These are phyloP conservation scores for Forbesichthys agassizii DNA, from an alignment of 2,113 vertebrate genomes.

Conservation along the genomic window DNA sequence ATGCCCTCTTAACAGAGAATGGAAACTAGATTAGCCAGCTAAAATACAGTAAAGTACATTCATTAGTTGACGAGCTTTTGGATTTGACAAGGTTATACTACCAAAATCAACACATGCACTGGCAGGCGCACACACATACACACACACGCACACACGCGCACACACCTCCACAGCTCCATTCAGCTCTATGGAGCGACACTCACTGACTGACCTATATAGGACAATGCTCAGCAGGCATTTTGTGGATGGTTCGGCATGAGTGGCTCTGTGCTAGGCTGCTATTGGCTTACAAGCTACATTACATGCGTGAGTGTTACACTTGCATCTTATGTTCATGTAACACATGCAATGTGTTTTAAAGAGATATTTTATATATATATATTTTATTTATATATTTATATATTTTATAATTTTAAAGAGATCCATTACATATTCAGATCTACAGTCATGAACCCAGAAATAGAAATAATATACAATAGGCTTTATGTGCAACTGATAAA, in stretches of 20 bases:
- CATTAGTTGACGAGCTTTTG: constrained; percentile 28
- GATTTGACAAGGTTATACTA: constrained; percentile 19
- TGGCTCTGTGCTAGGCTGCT: not conserved
- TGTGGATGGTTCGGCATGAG: not conserved
- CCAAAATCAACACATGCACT: not conserved
- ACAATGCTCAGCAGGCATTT: not conserved
- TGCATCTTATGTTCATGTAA: too few relatives aligned
- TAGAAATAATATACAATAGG: too few relatives aligned
- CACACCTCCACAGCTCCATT: not conserved
- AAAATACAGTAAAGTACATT: constrained; percentile 32
- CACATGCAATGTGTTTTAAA: too few relatives aligned
- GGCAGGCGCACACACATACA: too few relatives aligned
- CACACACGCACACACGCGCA: too few relatives aligned
- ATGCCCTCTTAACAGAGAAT: constrained; percentile 45
- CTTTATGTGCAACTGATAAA: too few relatives aligned
- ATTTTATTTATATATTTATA: too few relatives aligned
- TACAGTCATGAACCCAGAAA: too few relatives aligned
- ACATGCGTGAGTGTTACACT: not conserved
- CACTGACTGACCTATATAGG: not conserved
- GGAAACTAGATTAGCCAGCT: constrained; percentile 45
- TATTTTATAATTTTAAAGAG: too few relatives aligned
- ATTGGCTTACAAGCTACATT: constrained; percentile 7
- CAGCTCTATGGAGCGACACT: not conserved
- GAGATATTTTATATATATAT: too few relatives aligned
- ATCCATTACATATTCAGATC: too few relatives aligned